These are phyloP conservation scores for Epsilonema sp. DNA, from an alignment of 2,888 invertebrate genomes.

Conservation along the genomic window DNA sequence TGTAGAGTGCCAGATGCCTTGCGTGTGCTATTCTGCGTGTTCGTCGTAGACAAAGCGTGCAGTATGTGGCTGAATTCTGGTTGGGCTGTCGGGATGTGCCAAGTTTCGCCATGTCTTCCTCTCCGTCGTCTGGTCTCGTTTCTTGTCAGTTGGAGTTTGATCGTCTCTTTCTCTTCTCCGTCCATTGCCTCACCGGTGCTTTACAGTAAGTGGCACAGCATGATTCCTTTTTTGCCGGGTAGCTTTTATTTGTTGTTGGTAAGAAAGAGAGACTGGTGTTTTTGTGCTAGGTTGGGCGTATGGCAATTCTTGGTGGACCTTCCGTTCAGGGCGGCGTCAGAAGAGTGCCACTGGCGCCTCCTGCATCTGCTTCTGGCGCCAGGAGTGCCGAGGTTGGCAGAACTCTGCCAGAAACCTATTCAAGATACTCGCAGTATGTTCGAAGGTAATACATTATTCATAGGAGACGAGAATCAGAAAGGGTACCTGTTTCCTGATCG, in stretches of 20 bases:
- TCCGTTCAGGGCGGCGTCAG: constrained; percentile 14
- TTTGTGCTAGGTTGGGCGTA: constrained; percentile 19
- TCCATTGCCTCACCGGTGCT: constrained; percentile 18
- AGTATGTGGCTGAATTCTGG: constrained; percentile 19
- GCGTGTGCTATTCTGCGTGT: neutral
- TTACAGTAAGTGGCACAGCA: too few species aligned
- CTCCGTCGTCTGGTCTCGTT: neutral
- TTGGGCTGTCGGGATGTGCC: constrained; percentile 2
- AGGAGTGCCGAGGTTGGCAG: constrained; percentile 9
- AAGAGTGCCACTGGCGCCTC: neutral
- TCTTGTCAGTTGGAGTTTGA: constrained; percentile 22
- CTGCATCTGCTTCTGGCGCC: neutral
- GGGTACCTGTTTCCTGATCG: too few species aligned
- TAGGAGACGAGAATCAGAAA: too few species aligned
- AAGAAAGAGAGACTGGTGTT: too few species aligned
- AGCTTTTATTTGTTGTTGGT: too few species aligned
- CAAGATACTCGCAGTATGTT: too few species aligned
- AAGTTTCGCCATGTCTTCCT: neutral
- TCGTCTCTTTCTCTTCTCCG: constrained; percentile 18
- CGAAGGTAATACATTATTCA: too few species aligned
- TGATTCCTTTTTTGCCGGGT: too few species aligned
- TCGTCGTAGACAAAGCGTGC: constrained; percentile 15
- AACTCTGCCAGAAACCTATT: too few species aligned
- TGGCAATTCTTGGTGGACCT: constrained; percentile 26
- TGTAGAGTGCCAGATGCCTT: neutral